Evolutionary conservation across 2,113 vertebrate genomes (phyloP), one percentile per base, ranked within the genome.

Genomic region (Amblyopsis rosae): DNA sequence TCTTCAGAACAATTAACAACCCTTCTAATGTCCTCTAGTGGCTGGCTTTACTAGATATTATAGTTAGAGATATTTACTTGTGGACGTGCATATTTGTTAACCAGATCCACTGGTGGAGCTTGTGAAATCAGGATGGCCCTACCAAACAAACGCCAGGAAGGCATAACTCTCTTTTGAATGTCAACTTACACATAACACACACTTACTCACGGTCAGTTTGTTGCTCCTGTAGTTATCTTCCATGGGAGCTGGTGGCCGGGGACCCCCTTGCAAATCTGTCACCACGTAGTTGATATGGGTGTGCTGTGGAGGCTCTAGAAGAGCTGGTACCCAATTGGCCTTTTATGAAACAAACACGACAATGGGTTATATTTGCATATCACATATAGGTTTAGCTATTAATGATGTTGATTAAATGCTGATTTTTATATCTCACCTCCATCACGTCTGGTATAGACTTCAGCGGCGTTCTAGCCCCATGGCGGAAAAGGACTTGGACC

Each of bases 381-480:
- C 6, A 1, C 47, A 33, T 10, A 13, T 12, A n/a, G 0, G 45
- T 8, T 12, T 1, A 49, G 9, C 4, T 1, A 17, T 12, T 1
- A 16, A 0, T 1, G 58, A 53, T 9, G 6, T 0, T 48, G 13
- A 61, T 13, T 9, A 12, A 17, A 49, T 0, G 1, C 3, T 35
- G 3, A 0, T 53, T n/a, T 17, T 16, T 19, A 4, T 4, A n/a
- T 67, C 73, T 83, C 83, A 94, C 97, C 95, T 95, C 94, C 62
- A 90, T 74, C 13, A 88, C 51, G 17, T 86, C 87, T 1, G 95
- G 96, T 53, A 97, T 94, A 0, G 90, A 90, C 76, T 92, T 94
- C 6, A 98, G 92, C 0, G 96, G 96, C 0, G 95, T 96, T 60
- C 95, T 93, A 0, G 96, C 96, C 0, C 96, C 96, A 12, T 96